Percentiles rank a stretch among this genome's conserved stretches.
Conservation (phyloP, 2,113 vertebrate species). For the Syngnathus scovelli region DNA sequence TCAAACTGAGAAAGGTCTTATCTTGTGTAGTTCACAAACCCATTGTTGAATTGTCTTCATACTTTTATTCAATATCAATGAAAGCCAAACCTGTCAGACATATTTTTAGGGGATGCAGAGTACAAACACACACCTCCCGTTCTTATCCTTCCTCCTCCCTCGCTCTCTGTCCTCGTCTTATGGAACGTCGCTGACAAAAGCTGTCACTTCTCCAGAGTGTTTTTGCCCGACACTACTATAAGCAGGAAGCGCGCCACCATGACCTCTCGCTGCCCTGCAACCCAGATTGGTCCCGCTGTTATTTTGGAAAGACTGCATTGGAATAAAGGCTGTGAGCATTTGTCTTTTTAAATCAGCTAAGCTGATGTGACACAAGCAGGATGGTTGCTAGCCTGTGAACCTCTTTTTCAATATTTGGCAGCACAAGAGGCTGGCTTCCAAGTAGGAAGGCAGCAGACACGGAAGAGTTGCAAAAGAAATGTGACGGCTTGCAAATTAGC, state of each 20-base stretch:
- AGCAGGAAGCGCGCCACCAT: slow-evolving; percentile 30
- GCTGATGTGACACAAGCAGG: slow-evolving; percentile 17
- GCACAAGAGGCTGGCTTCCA: neutral
- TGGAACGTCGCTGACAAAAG: slow-evolving; percentile 38
- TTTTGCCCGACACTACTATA: slow-evolving; percentile 28
- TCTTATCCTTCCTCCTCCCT: slow-evolving; percentile 19
- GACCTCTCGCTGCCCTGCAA: slow-evolving; percentile 26
- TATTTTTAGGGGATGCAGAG: slow-evolving; percentile 17
- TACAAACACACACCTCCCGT: slow-evolving; percentile 20
- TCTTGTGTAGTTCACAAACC: neutral
- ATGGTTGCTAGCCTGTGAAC: slow-evolving; percentile 1
- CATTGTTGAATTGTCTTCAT: neutral
- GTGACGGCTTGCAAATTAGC: neutral
- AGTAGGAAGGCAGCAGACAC: neutral
- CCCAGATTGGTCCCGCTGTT: slow-evolving; percentile 28
- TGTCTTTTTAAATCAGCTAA: slow-evolving; percentile 26
- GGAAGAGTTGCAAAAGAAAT: neutral
- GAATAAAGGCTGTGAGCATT: slow-evolving; percentile 29
- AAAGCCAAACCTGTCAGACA: slow-evolving; percentile 25
- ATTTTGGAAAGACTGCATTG: slow-evolving; percentile 34
- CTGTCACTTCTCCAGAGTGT: slow-evolving; percentile 41
- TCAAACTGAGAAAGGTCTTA: neutral
- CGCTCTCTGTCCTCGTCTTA: slow-evolving; percentile 26
- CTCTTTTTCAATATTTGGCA: slow-evolving; percentile 3
- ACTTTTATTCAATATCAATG: slow-evolving; percentile 8